Base-by-base conservation (phyloP, 2,888 invertebrate genomes). In the Lasioglossum leucozonium region DNA sequence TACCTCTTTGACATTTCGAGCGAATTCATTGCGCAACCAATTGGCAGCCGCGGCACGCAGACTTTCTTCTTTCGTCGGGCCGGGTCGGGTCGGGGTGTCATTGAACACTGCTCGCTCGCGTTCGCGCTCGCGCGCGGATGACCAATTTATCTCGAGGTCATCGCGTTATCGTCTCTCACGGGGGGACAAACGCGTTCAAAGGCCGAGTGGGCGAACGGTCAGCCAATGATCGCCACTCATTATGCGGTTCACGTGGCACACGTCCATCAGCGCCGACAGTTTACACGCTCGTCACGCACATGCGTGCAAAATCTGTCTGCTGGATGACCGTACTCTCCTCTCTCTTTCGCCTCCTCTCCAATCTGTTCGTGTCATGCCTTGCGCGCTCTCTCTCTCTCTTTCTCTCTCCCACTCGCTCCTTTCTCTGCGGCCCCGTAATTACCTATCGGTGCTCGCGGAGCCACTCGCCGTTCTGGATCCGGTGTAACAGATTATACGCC, bases 181-280 rank as follows among this genome's bases (percentile, higher is more conserved):
- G 75, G 82, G 72, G 69, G 16, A 37, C 26, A 34, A 10, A 26
- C 10, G n/a, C 84, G 85, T 77, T 85, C 88, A 85, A 83, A 84
- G 83, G 80, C 77, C 84, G 90, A 80, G 92, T 91, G 88, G 90
- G 90, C 90, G 89, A 89, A 87, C 76, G 87, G 84, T 80, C 87
- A 84, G 85, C 85, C 87, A 87, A 90, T 87, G 91, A 91, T 92
- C 91, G 82, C 84, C 82, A 81, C 88, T 92, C 86, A 84, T 91
- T 91, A 92, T 92, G 91, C 92, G 87, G 84, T 88, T 91, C 91
- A 91, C 91, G 92, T 92, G 89, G 88, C 87, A 82, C 88, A 89
- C 87, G 90, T 91, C 91, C 91, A 88, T 91, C 91, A 88, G 69
- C 81, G 84, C 58, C 77, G 77, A 79, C 78, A 51, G 67, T 91